Base-by-base conservation (phyloP, 2,888 invertebrate genomes). In the Stenolophus ochropezus region DNA sequence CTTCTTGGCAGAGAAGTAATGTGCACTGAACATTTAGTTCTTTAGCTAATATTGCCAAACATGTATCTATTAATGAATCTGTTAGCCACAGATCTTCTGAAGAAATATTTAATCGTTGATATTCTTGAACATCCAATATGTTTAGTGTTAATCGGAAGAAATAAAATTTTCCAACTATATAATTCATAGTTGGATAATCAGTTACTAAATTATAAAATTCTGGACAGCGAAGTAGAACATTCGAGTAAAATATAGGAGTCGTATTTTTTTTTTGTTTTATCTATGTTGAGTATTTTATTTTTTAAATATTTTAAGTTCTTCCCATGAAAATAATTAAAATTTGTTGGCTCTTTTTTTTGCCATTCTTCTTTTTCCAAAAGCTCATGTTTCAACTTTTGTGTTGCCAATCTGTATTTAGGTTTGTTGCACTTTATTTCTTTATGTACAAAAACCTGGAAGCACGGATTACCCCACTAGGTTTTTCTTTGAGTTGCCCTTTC, bases 281-380 rank as follows among this genome's bases (percentile, higher is more conserved):
- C 53, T 53, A 4, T 53, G 1, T 14, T 53, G 14, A 5, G 11
- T 4, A 14, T 53, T 53, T 14, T 53, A 14, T 53, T 53, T 5
- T 53, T 53, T 18, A 53, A 18, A 18, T 14, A 53, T 53, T 53
- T 53, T 49, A 49, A 49, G 14, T 5, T 2, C n/a, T 53, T 53
- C 4, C 53, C 53, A 1, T 18, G 53, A 53, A 53, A 53, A 53
- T 53, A 53, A 53, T 53, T 53, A 53, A 53, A 53, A 53, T 53
- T 53, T 16, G 53, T 14, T 18, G 53, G 14, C 5, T 18, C 14
- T 5, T 53, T 53, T 6, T 53, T 53, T 18, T 53, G 14, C 53
- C 53, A 53, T 11, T 4, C 18, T 53, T 53, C 49, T n/a, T 4
- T n/a, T 14, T n/a, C 11, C 49, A 49, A n/a, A n/a, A 49, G 14